Percentiles rank a stretch among this genome's conserved stretches.
phyloP scores from a whole-genome alignment of 2,888 invertebrate species.

The Megastigmus dorsalis region DNA sequence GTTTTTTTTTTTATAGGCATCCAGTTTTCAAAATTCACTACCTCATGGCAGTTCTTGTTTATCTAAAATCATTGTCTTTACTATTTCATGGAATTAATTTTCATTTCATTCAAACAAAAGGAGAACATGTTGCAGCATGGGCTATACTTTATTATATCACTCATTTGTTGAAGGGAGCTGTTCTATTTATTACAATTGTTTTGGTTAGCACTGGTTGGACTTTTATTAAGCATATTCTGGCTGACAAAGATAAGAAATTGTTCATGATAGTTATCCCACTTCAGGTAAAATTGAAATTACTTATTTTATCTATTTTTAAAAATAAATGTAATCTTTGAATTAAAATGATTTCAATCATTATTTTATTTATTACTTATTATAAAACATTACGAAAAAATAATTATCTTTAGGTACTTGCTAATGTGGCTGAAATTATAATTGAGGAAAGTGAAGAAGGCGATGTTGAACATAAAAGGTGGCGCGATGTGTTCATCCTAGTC shows the following conservation, averaged over 20 bases:
- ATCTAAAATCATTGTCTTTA: conserved; percentile 91
- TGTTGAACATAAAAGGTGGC: conserved; percentile 92
- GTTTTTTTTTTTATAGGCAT: conserved; percentile 76
- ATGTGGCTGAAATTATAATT: conserved; percentile 97
- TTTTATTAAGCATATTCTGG: conserved; percentile 97
- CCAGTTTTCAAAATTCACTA: conserved; percentile 96
- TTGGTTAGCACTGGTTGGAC: conserved; percentile 99
- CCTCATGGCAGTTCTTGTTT: conserved; percentile 95
- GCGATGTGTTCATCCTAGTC: conserved; percentile 92
- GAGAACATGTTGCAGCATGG: conserved; percentile 97
- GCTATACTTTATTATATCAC: conserved; percentile 97
- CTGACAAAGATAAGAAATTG: conserved; percentile 96
- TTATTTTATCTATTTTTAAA: background rate
- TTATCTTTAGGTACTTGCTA: conserved; percentile 87
- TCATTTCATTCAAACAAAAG: conserved; percentile 94
- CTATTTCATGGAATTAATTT: conserved; percentile 96
- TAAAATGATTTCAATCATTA: background rate
- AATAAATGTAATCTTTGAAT: background rate
- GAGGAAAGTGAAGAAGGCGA: conserved; percentile 93
- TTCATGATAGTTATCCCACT: conserved; percentile 98
- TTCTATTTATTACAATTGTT: conserved; percentile 96
- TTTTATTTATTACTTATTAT: background rate
- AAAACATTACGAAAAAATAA: background rate
- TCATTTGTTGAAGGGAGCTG: conserved; percentile 95
- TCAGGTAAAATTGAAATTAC: conserved; percentile 79